phyloP scores from a whole-genome alignment of 1,140 invertebrate genomes.

The Rhagoletis zephyria region DNA sequence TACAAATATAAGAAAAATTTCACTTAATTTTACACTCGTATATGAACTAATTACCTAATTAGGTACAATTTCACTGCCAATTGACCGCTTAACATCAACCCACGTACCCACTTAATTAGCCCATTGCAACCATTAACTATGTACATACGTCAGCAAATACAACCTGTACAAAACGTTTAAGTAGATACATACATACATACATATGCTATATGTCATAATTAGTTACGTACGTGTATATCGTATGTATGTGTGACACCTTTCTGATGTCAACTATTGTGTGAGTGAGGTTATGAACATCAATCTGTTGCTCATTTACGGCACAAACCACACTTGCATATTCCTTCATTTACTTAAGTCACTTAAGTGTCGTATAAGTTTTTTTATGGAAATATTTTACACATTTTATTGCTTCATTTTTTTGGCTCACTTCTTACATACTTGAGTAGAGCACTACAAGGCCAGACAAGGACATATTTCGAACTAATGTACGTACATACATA shows the following conservation, averaged over 20 bases:
- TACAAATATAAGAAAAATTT: background rate
- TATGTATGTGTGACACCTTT: background rate
- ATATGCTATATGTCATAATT: no score
- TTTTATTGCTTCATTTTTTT: conserved; percentile 28
- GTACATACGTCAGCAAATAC: background rate
- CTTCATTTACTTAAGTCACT: background rate
- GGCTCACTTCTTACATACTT: background rate
- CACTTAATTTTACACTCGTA: conserved; percentile 9
- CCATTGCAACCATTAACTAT: conserved; percentile 1
- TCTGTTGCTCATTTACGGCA: conserved; percentile 21
- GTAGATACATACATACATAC: background rate
- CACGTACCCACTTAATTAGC: background rate
- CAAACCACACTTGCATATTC: background rate
- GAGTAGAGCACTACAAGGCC: background rate
- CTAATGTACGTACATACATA: background rate
- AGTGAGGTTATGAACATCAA: conserved; percentile 16
- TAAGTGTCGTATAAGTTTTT: background rate
- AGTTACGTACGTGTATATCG: background rate
- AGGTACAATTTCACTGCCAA: conserved; percentile 18
- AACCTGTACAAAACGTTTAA: background rate
- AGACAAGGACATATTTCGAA: background rate
- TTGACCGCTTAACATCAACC: conserved; percentile 34
- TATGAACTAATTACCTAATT: conserved; percentile 40
- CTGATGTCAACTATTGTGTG: conserved; percentile 14
- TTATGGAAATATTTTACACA: conserved; percentile 23